A percentile compares a stretch with the other conserved stretches of the same genome.
Conservation (phyloP, 1,140 invertebrate species). For the Hycleus cichorii region DNA sequence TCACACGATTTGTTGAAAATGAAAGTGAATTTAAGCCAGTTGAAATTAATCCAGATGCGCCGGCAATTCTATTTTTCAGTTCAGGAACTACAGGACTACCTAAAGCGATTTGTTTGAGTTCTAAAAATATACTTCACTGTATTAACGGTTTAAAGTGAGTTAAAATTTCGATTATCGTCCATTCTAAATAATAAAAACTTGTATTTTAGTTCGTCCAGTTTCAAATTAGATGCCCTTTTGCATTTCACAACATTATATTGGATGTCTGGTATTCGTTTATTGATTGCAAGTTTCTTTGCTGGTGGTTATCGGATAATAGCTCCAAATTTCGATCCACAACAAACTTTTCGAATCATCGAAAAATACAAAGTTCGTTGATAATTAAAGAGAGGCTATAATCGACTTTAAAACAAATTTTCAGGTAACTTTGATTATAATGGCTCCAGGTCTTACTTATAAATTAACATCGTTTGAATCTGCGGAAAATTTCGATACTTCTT, state of each 20-base stretch:
- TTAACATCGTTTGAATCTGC: too few species aligned
- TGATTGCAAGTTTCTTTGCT: neutral
- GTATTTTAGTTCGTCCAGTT: too few species aligned
- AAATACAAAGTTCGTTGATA: conserved; percentile 4
- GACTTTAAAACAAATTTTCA: too few species aligned
- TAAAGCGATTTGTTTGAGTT: conserved; percentile 48
- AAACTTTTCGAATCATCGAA: neutral
- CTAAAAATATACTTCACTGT: too few species aligned
- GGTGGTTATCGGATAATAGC: conserved; percentile 1
- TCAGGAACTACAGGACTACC: conserved; percentile 69
- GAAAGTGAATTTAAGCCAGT: conserved; percentile 29
- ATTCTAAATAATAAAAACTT: conserved; percentile 14
- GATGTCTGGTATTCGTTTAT: neutral
- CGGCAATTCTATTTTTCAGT: conserved; percentile 43
- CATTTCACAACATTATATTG: conserved; percentile 7
- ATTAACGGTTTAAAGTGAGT: too few species aligned
- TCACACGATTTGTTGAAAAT: conserved; percentile 11
- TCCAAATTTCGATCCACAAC: neutral
- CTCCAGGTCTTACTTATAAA: too few species aligned
- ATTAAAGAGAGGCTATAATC: too few species aligned
- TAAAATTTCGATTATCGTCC: too few species aligned
- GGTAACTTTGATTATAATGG: too few species aligned
- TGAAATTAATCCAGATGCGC: conserved; percentile 20
- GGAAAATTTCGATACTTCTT: too few species aligned
- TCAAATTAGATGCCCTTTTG: neutral